Conservation (phyloP, 1,140 invertebrate species). For the Thaumatotibia leucotreta region DNA sequence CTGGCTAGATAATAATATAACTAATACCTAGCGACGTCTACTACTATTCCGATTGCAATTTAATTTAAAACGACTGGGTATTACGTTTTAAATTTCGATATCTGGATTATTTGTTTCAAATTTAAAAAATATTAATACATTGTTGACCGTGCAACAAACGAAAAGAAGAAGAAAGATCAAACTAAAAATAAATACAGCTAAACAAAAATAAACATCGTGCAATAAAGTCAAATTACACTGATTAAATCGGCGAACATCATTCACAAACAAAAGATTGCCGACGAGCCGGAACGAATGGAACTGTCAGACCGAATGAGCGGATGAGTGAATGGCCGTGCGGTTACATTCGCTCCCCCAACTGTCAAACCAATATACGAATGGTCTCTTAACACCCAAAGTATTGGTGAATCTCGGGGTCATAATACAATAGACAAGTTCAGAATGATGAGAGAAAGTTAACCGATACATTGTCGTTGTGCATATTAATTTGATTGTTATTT, state of each 20-base stretch:
- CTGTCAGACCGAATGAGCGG: no score
- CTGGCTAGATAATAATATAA: no score
- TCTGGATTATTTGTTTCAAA: no score
- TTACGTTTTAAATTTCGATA: no score
- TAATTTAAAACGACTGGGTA: no score
- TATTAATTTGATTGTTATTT: not conserved
- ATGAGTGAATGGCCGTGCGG: not conserved
- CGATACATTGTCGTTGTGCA: not conserved
- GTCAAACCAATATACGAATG: not conserved
- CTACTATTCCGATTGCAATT: no score
- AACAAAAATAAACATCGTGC: not conserved
- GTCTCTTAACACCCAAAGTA: not conserved
- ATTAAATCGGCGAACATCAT: not conserved
- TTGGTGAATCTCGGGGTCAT: not conserved
- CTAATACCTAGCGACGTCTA: no score
- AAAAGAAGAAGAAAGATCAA: no score
- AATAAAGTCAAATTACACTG: not conserved
- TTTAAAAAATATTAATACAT: no score
- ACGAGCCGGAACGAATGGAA: not conserved
- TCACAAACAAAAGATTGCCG: not conserved
- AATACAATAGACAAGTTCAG: not conserved
- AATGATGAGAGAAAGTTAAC: not conserved
- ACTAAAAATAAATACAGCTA: not conserved
- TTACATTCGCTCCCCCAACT: not conserved
- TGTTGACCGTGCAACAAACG: no score